Conservation (phyloP, 2,113 vertebrate species). For the Lepus timidus region DNA sequence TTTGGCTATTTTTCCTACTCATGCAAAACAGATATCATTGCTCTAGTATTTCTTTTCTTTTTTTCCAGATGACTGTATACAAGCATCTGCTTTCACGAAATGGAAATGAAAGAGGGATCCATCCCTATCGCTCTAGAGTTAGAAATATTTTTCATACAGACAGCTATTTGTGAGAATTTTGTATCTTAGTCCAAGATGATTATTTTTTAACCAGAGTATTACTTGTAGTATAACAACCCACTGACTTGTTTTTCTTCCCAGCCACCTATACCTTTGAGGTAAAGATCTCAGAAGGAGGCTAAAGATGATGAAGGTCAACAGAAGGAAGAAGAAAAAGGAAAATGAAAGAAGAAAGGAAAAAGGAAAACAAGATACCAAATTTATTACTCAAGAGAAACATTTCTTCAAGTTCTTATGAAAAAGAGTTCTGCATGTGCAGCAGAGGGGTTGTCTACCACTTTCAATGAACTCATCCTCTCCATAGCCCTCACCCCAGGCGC, state of each 20-base stretch:
- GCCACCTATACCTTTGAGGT: slow-evolving; percentile 20
- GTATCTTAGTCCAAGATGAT: slow-evolving; percentile 27
- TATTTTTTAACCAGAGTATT: slow-evolving; percentile 14
- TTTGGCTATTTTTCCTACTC: background rate
- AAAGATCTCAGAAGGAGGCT: background rate
- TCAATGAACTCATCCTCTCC: background rate
- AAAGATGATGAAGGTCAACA: background rate
- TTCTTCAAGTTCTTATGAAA: background rate
- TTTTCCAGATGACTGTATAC: background rate
- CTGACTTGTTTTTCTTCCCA: slow-evolving; percentile 17
- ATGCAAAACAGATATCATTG: background rate
- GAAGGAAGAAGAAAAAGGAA: background rate
- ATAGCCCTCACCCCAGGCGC: background rate
- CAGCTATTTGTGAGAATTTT: slow-evolving; percentile 5
- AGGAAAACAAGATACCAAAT: background rate
- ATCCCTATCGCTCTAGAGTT: slow-evolving; percentile 22
- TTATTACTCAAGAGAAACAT: background rate
- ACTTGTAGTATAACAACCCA: background rate
- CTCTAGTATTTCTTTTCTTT: background rate
- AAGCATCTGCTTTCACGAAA: background rate
- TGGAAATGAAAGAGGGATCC: background rate
- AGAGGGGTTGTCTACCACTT: background rate
- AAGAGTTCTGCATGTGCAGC: background rate
- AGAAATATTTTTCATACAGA: slow-evolving; percentile 13
- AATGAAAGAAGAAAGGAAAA: background rate